Conservation (phyloP, 2,797 vertebrate genomes). For the Sebastes itinus region DNA sequence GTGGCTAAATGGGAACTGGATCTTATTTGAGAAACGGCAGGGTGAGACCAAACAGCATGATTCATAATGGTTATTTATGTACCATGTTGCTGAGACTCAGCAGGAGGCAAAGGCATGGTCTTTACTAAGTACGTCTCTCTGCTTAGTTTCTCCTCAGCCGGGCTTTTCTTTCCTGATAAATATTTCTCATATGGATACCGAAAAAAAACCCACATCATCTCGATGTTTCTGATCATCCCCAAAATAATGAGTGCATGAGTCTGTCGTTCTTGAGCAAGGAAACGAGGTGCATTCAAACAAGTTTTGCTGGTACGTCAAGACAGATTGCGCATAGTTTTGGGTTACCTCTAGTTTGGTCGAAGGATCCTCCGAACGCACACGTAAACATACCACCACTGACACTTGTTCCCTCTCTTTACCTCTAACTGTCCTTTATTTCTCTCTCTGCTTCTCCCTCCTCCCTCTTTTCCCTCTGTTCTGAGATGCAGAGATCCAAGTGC, state of each 20-base stretch:
- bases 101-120: conserved; percentile 75
- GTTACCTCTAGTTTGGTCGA: conserved; percentile 17
- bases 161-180: conserved; percentile 58
- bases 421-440: conserved; percentile 53
- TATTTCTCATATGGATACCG: conserved; percentile 45
- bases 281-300: conserved; percentile 50
- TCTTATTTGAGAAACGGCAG: conserved; percentile 76
- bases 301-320: conserved; percentile 24
- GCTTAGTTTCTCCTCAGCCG: conserved; percentile 54
- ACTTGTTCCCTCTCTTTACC: conserved; percentile 28
- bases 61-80: conserved; percentile 85
- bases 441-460: conserved; percentile 24
- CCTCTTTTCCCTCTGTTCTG: conserved; percentile 57
- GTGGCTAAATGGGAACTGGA: conserved; percentile 79
- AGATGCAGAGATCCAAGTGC: conserved; percentile 73
- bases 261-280: conserved; percentile 19
- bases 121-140: conserved; percentile 76
- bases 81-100: conserved; percentile 73
- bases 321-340: background rate
- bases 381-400: conserved; percentile 11
- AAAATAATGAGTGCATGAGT: conserved; percentile 67
- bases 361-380: conserved; percentile 2
- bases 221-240: conserved; percentile 66
- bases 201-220: conserved; percentile 48
- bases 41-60: conserved; percentile 80